Conservation (phyloP, 2,888 invertebrate species). For the Petrophora chlorosata region DNA sequence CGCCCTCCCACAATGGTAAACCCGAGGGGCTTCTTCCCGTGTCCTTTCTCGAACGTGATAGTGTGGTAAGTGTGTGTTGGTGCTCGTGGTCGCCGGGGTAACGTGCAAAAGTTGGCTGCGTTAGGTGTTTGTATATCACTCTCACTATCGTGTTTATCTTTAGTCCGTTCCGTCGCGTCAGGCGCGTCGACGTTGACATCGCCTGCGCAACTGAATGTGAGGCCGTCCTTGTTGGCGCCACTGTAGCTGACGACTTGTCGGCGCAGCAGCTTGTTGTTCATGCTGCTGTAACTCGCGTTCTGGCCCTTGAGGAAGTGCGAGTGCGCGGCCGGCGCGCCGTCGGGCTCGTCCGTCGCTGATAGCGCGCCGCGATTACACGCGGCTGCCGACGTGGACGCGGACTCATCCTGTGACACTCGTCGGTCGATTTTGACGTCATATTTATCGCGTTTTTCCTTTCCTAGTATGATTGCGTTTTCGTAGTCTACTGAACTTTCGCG, state of each 20-base stretch:
- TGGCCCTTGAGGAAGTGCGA: conserved; percentile 85
- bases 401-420: conserved; percentile 82
- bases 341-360: conserved; percentile 76
- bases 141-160: conserved; percentile 66
- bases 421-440: conserved; percentile 88
- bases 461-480: conserved; percentile 84
- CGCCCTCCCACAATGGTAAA: conserved; percentile 95
- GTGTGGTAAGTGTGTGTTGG: conserved; percentile 88
- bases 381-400: conserved; percentile 46
- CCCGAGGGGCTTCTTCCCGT: conserved; percentile 92
- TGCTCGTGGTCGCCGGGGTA: conserved; percentile 88
- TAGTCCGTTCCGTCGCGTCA: conserved; percentile 58
- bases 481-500: conserved; percentile 89
- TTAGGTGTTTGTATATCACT: conserved; percentile 71
- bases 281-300: conserved; percentile 85
- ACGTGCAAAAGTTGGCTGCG: conserved; percentile 87
- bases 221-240: conserved; percentile 73
- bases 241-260: conserved; percentile 83
- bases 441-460: conserved; percentile 77
- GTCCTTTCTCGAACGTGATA: conserved; percentile 90
- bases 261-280: conserved; percentile 84
- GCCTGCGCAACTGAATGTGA: conserved; percentile 70
- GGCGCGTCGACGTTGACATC: conserved; percentile 73
- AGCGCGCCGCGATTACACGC: conserved; percentile 74
- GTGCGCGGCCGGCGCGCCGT: conserved; percentile 69